Evolutionary conservation across 2,888 invertebrate species (phyloP).

Genomic region (Orchestes rusci): DNA sequence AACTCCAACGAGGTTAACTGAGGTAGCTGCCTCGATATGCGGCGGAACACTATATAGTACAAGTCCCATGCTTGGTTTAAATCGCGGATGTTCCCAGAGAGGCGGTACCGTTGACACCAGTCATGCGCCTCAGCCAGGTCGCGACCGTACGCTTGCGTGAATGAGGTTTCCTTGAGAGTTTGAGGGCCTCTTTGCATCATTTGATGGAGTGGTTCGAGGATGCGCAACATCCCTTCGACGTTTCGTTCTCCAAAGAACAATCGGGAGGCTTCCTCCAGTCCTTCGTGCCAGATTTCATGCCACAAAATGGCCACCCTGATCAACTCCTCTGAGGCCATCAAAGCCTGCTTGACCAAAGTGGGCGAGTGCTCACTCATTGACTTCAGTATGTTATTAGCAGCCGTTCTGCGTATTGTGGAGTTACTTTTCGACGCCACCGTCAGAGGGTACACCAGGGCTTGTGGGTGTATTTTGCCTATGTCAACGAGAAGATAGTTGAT

Average conservation of each 20-base stretch:
- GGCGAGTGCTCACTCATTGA: conserved; percentile 94
- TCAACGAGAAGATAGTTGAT: conserved; percentile 92
- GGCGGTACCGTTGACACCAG: conserved; percentile 88
- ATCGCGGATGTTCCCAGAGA: conserved; percentile 78
- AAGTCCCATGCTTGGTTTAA: conserved; percentile 98
- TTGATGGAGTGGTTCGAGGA: conserved; percentile 88
- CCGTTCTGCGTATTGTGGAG: conserved; percentile 73
- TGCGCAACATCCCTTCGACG: conserved; percentile 93
- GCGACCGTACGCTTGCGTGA: conserved; percentile 91
- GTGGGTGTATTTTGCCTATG: conserved; percentile 94
- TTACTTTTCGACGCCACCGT: conserved; percentile 96
- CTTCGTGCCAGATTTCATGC: conserved; percentile 99
- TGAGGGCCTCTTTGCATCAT: conserved; percentile 92
- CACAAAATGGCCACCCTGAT: conserved; percentile 97
- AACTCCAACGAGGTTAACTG: conserved; percentile 84
- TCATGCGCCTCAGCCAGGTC: conserved; percentile 92
- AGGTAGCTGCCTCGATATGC: conserved; percentile 92
- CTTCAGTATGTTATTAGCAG: conserved; percentile 90
- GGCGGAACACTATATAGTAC: conserved; percentile 96
- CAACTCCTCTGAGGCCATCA: conserved; percentile 93
- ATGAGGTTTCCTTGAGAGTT: conserved; percentile 94
- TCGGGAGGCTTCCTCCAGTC: conserved; percentile 85
- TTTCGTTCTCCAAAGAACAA: conserved; percentile 95
- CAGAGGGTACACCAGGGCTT: conserved; percentile 90
- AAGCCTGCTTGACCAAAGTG: conserved; percentile 87